These are phyloP conservation scores for Seira ritae DNA, from an alignment of 2,888 invertebrate genomes.

Conservation along the genomic window DNA sequence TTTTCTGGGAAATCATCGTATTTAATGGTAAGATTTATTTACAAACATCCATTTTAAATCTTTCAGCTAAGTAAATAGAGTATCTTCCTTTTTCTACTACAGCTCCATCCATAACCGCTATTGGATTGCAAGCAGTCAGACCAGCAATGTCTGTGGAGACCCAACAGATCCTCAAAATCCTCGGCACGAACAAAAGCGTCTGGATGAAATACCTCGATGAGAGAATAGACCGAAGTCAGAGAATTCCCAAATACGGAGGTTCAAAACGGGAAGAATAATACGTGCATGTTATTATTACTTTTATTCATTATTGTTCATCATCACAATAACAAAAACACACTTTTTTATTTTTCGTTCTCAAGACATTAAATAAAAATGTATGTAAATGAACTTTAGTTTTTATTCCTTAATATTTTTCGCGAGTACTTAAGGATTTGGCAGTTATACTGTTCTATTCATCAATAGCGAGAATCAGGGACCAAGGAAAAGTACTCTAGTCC, in stretches of 20 bases:
- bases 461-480: neutral
- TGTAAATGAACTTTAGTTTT: neutral
- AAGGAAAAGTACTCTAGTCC: neutral
- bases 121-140: slow-evolving; percentile 19
- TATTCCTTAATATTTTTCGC: too few species aligned
- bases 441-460: neutral
- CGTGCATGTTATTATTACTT: too few species aligned
- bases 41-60: neutral
- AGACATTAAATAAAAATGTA: neutral
- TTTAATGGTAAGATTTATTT: neutral
- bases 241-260: neutral
- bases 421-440: too few species aligned
- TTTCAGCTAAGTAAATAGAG: too few species aligned
- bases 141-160: slow-evolving; percentile 40
- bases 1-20: neutral
- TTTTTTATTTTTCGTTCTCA: neutral
- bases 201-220: slow-evolving; percentile 35
- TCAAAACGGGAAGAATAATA: neutral
- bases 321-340: too few species aligned
- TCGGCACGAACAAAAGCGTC: slow-evolving; percentile 10
- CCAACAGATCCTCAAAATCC: neutral
- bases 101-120: slow-evolving; percentile 27
- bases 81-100: too few species aligned
- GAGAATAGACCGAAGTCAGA: slow-evolving; percentile 30
- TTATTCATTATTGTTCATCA: too few species aligned